Percentiles rank a stretch among this genome's conserved stretches.
These are phyloP conservation scores for Cecropterus lyciades DNA, from an alignment of 1,140 invertebrate genomes.

Conservation along the genomic window DNA sequence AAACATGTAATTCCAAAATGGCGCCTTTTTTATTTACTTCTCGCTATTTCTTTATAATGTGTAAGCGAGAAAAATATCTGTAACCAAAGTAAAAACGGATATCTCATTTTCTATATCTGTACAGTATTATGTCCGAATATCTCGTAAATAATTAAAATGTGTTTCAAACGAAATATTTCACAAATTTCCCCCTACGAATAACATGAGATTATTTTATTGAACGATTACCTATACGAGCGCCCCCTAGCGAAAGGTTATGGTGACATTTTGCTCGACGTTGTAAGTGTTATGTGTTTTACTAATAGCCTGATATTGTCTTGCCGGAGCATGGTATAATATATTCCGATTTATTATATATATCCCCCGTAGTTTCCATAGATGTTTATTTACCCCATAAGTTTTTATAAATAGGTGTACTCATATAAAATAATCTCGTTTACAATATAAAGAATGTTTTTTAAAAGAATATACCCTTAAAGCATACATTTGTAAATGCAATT, in stretches of 20 bases:
- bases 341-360: constrained; percentile 26
- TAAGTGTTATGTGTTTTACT: constrained; percentile 73
- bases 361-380: constrained; percentile 41
- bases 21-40: too few species aligned
- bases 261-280: constrained; percentile 61
- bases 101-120: too few species aligned
- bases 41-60: too few species aligned
- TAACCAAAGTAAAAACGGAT: too few species aligned
- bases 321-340: constrained; percentile 60
- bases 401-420: constrained; percentile 40
- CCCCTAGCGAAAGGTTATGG: constrained; percentile 49
- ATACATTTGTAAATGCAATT: constrained; percentile 66
- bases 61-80: too few species aligned
- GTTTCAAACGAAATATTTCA: constrained; percentile 39
- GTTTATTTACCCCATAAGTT: constrained; percentile 30
- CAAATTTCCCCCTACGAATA: constrained; percentile 47
- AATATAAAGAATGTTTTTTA: constrained; percentile 44
- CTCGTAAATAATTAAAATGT: too few species aligned
- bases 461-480: constrained; percentile 54
- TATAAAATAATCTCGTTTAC: constrained; percentile 75
- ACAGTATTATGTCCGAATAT: too few species aligned
- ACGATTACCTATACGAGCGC: constrained; percentile 20
- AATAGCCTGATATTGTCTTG: constrained; percentile 70
- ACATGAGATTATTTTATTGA: constrained; percentile 78
- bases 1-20: too few species aligned